These are phyloP conservation scores for Oncopeltus fasciatus DNA, from an alignment of 1,140 invertebrate species.

Conservation along the genomic window DNA sequence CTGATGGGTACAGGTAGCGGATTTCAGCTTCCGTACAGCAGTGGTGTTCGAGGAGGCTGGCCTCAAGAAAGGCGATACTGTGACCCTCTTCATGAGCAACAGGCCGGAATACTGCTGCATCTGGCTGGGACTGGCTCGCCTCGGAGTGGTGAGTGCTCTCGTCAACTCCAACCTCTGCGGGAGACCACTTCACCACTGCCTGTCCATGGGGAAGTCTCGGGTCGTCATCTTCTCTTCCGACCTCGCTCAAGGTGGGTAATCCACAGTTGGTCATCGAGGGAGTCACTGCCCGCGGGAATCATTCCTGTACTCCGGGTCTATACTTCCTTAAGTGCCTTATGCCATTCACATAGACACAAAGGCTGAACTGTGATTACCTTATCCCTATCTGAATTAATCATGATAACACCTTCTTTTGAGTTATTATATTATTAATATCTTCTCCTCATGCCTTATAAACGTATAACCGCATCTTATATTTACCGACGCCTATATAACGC, in stretches of 20 bases:
- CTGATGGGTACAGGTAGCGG: conserved; percentile 43
- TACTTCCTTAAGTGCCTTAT: no score
- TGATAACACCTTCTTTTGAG: no score
- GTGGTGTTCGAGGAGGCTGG: conserved; percentile 39
- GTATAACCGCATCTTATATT: no score
- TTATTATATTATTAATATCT: no score
- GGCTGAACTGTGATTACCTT: no score
- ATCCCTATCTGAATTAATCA: no score
- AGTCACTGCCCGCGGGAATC: no score
- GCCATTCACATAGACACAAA: no score
- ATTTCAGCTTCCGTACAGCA: conserved; percentile 44
- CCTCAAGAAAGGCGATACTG: conserved; percentile 43
- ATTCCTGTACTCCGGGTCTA: no score
- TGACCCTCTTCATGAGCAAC: conserved; percentile 53
- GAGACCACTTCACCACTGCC: conserved; percentile 44
- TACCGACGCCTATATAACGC: no score
- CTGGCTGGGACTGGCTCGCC: conserved; percentile 51
- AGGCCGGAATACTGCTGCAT: conserved; percentile 44
- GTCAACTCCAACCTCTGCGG: conserved; percentile 53
- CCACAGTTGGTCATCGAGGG: background rate
- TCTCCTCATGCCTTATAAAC: no score
- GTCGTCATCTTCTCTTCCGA: conserved; percentile 23
- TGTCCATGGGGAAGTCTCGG: conserved; percentile 38
- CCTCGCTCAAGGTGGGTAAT: background rate
- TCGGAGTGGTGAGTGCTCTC: conserved; percentile 49